Conservation (phyloP, 2,797 vertebrate species). For the Cossypha dichroa region DNA sequence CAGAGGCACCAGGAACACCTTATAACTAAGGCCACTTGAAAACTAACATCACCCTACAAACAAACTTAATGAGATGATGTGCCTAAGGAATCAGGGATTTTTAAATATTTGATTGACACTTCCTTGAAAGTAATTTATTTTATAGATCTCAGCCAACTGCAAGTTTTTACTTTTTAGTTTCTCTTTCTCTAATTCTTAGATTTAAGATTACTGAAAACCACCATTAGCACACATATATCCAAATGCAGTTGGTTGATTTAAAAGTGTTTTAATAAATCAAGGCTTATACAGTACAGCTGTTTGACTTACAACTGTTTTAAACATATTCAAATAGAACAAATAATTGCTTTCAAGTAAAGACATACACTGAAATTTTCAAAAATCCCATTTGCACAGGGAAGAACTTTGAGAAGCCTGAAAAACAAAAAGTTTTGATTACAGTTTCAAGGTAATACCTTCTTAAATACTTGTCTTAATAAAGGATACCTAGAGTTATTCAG, state of each 20-base stretch:
- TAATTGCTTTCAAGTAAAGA: neutral
- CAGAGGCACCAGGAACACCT: neutral
- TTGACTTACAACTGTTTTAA: neutral
- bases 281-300: neutral
- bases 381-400: neutral
- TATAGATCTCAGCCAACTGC: neutral
- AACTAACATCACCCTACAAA: neutral
- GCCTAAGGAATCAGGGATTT: neutral
- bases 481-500: neutral
- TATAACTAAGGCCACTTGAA: neutral
- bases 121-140: constrained; percentile 17
- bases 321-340: neutral
- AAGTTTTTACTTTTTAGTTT: neutral
- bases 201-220: neutral
- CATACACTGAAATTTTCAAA: neutral
- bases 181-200: neutral
- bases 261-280: neutral
- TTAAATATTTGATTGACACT: constrained; percentile 25
- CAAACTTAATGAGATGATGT: neutral
- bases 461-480: neutral
- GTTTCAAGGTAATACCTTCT: neutral
- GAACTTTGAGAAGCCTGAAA: neutral
- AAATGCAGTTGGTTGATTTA: neutral
- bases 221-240: neutral
- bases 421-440: neutral